Percentiles rank a stretch among this genome's conserved stretches.
Conservation (phyloP, 1,140 invertebrate species). For the Cyrtorhinus lividipennis region DNA sequence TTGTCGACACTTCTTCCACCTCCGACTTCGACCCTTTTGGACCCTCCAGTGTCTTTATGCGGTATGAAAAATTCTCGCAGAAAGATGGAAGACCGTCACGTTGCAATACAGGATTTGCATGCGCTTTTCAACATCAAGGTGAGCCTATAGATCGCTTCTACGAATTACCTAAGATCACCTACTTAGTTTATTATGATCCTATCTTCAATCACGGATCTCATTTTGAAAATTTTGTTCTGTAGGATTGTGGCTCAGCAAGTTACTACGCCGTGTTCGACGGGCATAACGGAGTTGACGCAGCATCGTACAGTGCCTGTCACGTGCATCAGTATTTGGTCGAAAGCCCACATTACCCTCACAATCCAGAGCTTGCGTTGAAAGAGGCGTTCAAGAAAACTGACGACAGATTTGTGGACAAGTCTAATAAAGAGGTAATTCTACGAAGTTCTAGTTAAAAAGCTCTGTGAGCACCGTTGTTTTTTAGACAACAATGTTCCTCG, state of each 20-base stretch:
- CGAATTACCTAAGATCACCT: too few species aligned
- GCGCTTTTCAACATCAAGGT: slow-evolving; percentile 50
- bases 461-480: too few species aligned
- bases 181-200: too few species aligned
- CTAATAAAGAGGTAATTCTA: slow-evolving; percentile 47
- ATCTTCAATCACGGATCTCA: too few species aligned
- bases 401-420: slow-evolving; percentile 59
- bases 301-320: slow-evolving; percentile 72
- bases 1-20: slow-evolving; percentile 27
- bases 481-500: too few species aligned
- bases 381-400: slow-evolving; percentile 77
- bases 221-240: slow-evolving; percentile 13
- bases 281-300: slow-evolving; percentile 82
- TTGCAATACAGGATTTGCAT: slow-evolving; percentile 56
- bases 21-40: slow-evolving; percentile 31
- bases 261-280: slow-evolving; percentile 94
- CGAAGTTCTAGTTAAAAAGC: too few species aligned
- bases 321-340: slow-evolving; percentile 72
- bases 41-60: slow-evolving; percentile 31
- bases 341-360: slow-evolving; percentile 47
- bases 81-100: slow-evolving; percentile 75
- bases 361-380: slow-evolving; percentile 53
- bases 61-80: slow-evolving; percentile 50
- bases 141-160: too few species aligned
- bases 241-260: slow-evolving; percentile 45